A percentile compares a stretch with the other conserved stretches of the same genome.
These are phyloP conservation scores for Apistogramma diplotaenia DNA, from an alignment of 2,113 vertebrate genomes.

Conservation along the genomic window DNA sequence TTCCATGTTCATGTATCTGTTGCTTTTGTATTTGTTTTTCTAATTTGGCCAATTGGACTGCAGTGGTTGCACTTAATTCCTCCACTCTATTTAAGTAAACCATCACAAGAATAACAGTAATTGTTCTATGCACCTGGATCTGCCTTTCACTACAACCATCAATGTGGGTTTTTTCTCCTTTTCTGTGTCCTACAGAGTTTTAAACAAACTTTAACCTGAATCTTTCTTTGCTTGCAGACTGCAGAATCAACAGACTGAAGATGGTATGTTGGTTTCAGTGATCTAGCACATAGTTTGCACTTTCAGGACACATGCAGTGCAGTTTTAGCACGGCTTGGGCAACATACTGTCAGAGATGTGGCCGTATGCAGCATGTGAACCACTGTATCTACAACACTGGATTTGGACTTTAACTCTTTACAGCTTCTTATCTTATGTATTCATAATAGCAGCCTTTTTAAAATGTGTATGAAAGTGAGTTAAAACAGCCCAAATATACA, in stretches of 20 bases:
- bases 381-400: background rate
- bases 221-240: slow-evolving; percentile 43
- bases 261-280: slow-evolving; percentile 59
- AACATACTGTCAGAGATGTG: background rate
- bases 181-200: background rate
- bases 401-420: slow-evolving; percentile 7
- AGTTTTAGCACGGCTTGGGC: background rate
- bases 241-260: slow-evolving; percentile 28
- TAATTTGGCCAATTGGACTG: background rate
- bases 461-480: accelerated
- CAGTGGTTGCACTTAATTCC: background rate
- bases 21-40: background rate
- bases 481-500: background rate
- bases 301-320: background rate
- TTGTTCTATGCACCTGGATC: background rate
- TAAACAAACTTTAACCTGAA: background rate
- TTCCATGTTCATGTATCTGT: background rate
- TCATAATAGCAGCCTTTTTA: background rate
- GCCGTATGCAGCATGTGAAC: background rate
- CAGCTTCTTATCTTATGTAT: slow-evolving; percentile 1
- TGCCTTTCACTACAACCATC: background rate
- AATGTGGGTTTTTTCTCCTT: background rate
- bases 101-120: background rate
- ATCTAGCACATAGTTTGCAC: background rate
- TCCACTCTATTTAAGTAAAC: background rate